Conservation (phyloP, 2,888 invertebrate genomes). For the Campoplex nolae region DNA sequence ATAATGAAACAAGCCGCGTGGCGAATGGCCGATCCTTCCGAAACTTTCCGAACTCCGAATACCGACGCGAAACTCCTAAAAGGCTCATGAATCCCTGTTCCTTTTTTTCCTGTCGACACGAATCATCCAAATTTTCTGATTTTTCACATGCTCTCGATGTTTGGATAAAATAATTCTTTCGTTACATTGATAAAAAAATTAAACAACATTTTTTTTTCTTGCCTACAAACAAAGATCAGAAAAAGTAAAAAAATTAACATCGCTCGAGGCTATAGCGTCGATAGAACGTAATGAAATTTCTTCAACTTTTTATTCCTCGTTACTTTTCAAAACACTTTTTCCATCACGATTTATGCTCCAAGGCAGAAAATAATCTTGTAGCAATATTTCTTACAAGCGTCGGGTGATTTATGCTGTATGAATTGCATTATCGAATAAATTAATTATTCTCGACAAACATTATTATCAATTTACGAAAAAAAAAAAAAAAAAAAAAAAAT, state of each 20-base stretch:
- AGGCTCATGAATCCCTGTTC: constrained; percentile 55
- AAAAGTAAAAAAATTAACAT: no score
- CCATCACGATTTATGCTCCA: neutral
- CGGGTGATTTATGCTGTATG: neutral
- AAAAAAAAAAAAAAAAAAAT: neutral
- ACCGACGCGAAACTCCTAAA: constrained; percentile 33
- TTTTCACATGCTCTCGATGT: neutral
- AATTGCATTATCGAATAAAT: neutral
- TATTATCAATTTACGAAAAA: neutral
- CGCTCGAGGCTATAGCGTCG: neutral
- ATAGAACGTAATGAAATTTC: neutral
- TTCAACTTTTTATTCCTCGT: no score
- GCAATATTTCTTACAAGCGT: neutral
- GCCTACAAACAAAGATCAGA: no score
- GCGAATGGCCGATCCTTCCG: neutral
- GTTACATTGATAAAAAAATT: no score
- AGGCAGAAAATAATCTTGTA: neutral
- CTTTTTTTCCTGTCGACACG: constrained; percentile 65
- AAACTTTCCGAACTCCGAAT: neutral
- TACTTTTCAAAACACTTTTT: neutral
- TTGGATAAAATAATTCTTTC: no score
- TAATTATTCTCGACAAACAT: neutral
- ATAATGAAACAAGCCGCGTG: constrained; percentile 10
- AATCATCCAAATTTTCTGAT: constrained; percentile 27
- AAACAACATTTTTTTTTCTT: no score